Percentiles rank a stretch among this genome's conserved stretches.
phyloP scores from a whole-genome alignment of 2,797 vertebrate genomes.

The Champsocephalus gunnari region DNA sequence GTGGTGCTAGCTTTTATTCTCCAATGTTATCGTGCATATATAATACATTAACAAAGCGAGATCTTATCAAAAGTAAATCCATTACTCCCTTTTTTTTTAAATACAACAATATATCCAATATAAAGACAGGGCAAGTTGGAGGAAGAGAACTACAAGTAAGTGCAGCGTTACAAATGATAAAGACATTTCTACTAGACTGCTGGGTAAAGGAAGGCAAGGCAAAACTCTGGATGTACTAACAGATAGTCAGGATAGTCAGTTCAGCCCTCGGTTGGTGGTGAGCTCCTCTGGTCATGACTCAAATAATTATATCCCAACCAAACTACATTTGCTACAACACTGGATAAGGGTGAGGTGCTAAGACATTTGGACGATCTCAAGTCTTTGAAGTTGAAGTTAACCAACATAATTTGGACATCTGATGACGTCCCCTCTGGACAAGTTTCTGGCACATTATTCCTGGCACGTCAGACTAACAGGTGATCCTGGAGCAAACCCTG shows the following conservation, averaged over 20 bases:
- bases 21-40: not conserved
- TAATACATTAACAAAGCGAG: not conserved
- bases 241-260: not conserved
- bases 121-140: not conserved
- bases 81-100: not conserved
- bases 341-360: too few species aligned
- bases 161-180: not conserved
- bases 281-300: not conserved
- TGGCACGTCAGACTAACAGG: constrained; percentile 17
- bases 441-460: constrained; percentile 22
- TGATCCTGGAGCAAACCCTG: constrained; percentile 14
- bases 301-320: not conserved
- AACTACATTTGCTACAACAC: not conserved
- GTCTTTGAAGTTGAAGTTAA: not conserved
- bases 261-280: not conserved
- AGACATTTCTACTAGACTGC: not conserved
- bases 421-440: constrained; percentile 10
- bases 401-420: not conserved
- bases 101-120: not conserved
- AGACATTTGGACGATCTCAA: not conserved
- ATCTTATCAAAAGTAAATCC: not conserved
- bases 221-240: not conserved
- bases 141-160: not conserved
- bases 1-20: not conserved
- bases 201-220: not conserved